Evolutionary conservation across 1,140 invertebrate genomes (phyloP).

Genomic region (Choristoneura fumiferana): DNA sequence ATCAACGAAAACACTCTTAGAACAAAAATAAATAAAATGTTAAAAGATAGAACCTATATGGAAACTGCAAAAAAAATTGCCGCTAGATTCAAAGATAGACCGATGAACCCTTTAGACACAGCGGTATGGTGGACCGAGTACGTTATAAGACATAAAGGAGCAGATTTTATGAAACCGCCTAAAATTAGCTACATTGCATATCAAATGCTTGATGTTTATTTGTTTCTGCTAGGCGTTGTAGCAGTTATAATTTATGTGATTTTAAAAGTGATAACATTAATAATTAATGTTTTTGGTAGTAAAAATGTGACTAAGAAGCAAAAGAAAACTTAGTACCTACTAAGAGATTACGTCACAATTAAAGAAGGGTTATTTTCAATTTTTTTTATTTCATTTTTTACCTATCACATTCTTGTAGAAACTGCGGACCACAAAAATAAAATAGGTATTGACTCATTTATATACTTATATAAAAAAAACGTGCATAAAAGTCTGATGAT

Average conservation of each 20-base stretch:
- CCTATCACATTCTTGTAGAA: too few species aligned
- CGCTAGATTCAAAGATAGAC: conserved; percentile 70
- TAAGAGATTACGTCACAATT: too few species aligned
- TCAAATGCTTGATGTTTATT: conserved; percentile 4
- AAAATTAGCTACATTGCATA: background rate
- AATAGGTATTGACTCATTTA: too few species aligned
- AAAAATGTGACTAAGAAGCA: background rate
- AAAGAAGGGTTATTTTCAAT: too few species aligned
- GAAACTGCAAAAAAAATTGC: conserved; percentile 51
- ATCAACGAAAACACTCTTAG: conserved; percentile 28
- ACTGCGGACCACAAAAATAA: too few species aligned
- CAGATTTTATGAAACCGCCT: conserved; percentile 76
- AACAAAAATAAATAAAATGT: conserved; percentile 26
- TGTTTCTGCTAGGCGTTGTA: background rate
- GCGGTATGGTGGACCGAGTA: conserved; percentile 81
- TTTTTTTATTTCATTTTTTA: too few species aligned
- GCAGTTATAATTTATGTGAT: background rate
- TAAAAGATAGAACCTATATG: conserved; percentile 29
- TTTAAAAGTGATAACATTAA: background rate
- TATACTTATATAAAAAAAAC: too few species aligned
- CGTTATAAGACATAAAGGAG: conserved; percentile 60
- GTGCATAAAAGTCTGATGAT: too few species aligned
- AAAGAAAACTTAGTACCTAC: conserved; percentile 14
- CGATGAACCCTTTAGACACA: conserved; percentile 60
- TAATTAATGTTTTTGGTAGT: background rate